Percentiles rank a stretch among this genome's conserved stretches.
These are phyloP conservation scores for Henricia sp. DNA, from an alignment of 53 echinoderm and acorn worm species.

Conservation along the genomic window DNA sequence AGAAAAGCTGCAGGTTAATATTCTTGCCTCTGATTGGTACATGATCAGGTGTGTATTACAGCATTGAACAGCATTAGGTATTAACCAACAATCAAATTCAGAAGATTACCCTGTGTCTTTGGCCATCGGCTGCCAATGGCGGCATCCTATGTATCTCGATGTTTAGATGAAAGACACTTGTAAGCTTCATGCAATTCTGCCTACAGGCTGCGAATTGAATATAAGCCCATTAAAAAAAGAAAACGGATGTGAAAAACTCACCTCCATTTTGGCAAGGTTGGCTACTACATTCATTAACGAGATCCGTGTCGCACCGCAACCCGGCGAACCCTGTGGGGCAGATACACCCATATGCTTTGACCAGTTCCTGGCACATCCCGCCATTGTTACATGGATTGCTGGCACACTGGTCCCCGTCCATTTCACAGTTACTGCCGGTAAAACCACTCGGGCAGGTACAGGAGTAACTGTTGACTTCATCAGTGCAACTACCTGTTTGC, in stretches of 20 bases:
- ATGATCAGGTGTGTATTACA: too few species aligned
- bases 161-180: too few species aligned
- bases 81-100: too few species aligned
- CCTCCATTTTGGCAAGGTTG: constrained; percentile 64
- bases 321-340: constrained; percentile 59
- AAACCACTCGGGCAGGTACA: constrained; percentile 48
- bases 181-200: too few species aligned
- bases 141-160: too few species aligned
- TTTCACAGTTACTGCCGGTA: constrained; percentile 35
- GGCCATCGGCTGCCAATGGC: too few species aligned
- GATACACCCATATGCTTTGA: constrained; percentile 67
- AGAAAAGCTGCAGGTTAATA: too few species aligned
- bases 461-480: constrained; percentile 24
- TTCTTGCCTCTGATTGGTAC: too few species aligned
- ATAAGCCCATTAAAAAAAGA: too few species aligned
- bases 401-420: constrained; percentile 68
- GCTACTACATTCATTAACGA: constrained; percentile 62
- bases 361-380: constrained; percentile 43
- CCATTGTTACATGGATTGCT: constrained; percentile 71
- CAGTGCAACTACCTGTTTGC: constrained; percentile 30
- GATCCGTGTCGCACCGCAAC: constrained; percentile 41
- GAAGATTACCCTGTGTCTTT: too few species aligned
- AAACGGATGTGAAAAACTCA: constrained; percentile 1
- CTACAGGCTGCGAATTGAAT: too few species aligned
- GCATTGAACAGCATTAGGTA: too few species aligned